Evolutionary conservation across 2,113 vertebrate species (phyloP), one percentile per base, ranked within the genome.

Genomic region (Pagrus major): DNA sequence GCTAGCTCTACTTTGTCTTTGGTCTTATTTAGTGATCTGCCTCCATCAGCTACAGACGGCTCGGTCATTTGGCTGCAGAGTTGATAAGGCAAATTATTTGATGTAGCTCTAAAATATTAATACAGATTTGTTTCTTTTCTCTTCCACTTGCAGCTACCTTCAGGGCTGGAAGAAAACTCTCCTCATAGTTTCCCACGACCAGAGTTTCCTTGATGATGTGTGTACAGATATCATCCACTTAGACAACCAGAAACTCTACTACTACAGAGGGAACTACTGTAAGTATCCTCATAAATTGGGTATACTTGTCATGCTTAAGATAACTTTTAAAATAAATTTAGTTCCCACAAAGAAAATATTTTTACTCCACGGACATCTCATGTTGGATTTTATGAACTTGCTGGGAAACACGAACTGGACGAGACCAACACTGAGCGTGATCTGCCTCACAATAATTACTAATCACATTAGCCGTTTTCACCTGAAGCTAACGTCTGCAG

Each of bases 241-340:
- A 0, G 96, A 98, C 68, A 86, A 94, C 58, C 96, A 98, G 90
- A 95, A 97, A 6, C 96, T 98, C 39, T 97, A 93, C 83, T 98
- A 98, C 79, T 98, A 98, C 88, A 93, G 97, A 70, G 97, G 97
- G 8, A 98, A 98, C 84, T 98, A 98, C 81, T 93, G 97, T 98
- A 63, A 94, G 96, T 92, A 23, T 20, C 20, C 31, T 33, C 18
- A 4, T 16, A 37, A 29, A 47, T 5, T 9, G 29, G 6, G 9
- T 12, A 39, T 68, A 6, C 35, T 21, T 27, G 14, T 8, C 55
- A 25, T 35, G 11, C 39, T 41, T 18, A 23, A 66, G 5, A 20
- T 12, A 41, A 52, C 14, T 69, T 16, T 69, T 27, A 9, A 35
- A 2, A 14, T 15, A 9, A 1, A 66, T 55, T 9, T 0, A 9